Base-by-base conservation (phyloP, 2,888 invertebrate genomes). In the Lasiommata megera region DNA sequence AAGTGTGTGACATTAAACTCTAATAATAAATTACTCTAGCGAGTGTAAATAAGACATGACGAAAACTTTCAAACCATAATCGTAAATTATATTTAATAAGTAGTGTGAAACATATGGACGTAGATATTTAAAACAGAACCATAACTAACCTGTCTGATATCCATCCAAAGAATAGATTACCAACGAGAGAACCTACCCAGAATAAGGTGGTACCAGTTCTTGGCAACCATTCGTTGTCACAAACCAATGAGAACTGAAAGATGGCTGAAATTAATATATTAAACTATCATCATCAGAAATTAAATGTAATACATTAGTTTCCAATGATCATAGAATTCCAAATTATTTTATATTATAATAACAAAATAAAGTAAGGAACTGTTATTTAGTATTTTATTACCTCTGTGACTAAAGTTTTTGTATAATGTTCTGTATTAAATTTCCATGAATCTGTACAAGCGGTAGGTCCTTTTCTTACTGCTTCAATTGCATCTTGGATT, bases 171-270 rank as follows among this genome's bases (percentile, higher is more conserved):
- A 94, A 88, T 17, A 93, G 82, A 68, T 94, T 94, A 0, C 94
- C 94, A 63, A 94, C 92, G 62, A 94, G 92, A 43, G 94, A 93
- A 23, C 94, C 94, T 1, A 93, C 93, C 91, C 94, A 94, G 78
- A 94, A 94, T 34, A 93, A 87, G 5, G 93, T 93, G 67, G 93
- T 93, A 64, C 93, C 92, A 44, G 92, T 92, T 47, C 93, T 89
- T 0, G 94, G 93, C 72, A 93, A 86, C 92, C 92, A 93, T 61
- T 92, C 92, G 63, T 92, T 84, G 61, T 93, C 93, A 68, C 94
- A 94, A 40, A 94, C 93, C 64, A 94, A 79, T 31, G 92, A 88
- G 75, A 93, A 93, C 94, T 94, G 80, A 14, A 79, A 80, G 41
- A 50, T 16, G 11, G 12, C 23, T 12, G 14, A 34, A 41, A 23